Evolutionary conservation across 2,888 invertebrate genomes (phyloP).

Genomic region (Aleiodes leptofemur): DNA sequence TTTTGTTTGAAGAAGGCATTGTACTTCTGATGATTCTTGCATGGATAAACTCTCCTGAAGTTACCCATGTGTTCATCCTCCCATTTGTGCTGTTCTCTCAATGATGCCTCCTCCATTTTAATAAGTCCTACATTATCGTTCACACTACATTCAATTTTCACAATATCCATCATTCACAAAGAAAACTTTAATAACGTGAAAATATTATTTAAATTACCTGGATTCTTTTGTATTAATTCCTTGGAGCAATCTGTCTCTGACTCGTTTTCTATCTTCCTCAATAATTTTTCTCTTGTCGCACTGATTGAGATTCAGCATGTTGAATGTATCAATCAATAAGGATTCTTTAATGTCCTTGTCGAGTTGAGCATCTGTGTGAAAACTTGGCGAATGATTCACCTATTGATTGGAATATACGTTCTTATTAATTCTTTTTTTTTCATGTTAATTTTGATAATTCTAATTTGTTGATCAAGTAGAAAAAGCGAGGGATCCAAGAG

Average conservation of each 20-base stretch:
- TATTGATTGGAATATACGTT: slow-evolving; percentile 60
- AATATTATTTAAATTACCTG: slow-evolving; percentile 56
- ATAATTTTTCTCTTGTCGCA: slow-evolving; percentile 85
- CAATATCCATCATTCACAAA: slow-evolving; percentile 15
- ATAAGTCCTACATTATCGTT: slow-evolving; percentile 52
- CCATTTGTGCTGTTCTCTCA: slow-evolving; percentile 81
- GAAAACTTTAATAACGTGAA: not conserved
- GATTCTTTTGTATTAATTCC: slow-evolving; percentile 74
- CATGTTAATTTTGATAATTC: too few species aligned
- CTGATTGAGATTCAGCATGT: slow-evolving; percentile 85
- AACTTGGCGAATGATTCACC: slow-evolving; percentile 96
- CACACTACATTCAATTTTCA: slow-evolving; percentile 45
- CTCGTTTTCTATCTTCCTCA: slow-evolving; percentile 84
- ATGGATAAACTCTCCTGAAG: slow-evolving; percentile 85
- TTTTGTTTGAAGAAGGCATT: slow-evolving; percentile 85
- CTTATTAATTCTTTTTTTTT: too few species aligned
- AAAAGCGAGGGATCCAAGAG: too few species aligned
- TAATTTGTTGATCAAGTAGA: too few species aligned
- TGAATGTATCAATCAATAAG: slow-evolving; percentile 85
- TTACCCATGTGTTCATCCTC: slow-evolving; percentile 87
- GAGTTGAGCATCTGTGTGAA: slow-evolving; percentile 90
- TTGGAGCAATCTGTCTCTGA: slow-evolving; percentile 83
- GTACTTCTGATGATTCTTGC: slow-evolving; percentile 79
- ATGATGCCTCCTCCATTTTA: slow-evolving; percentile 60
- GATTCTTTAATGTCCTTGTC: slow-evolving; percentile 92